Base-by-base conservation (phyloP, 2,888 invertebrate species). In the Lathronympha strigana region DNA sequence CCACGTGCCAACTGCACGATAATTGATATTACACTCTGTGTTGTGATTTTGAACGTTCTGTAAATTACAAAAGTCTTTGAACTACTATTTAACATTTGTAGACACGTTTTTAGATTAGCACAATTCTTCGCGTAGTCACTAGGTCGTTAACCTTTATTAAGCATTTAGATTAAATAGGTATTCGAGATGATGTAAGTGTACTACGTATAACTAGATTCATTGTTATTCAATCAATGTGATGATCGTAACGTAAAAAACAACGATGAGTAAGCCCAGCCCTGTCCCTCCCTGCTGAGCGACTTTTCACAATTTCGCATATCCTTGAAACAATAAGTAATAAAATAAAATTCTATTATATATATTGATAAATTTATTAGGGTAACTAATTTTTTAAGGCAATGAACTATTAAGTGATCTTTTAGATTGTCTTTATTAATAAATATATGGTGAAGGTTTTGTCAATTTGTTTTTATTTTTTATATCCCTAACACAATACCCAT, bases 371-470 rank as follows among this genome's bases (percentile, higher is more conserved):
- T 88, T 91, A 92, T 88, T 92, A 92, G 91, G 90, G 86, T 92
- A 91, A 91, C 86, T 91, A 91, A 91, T 90, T 92, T 92, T 92
- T 89, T 91, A 92, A 91, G 92, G 86, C 89, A 90, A 89, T 90
- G 90, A 47, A 91, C 90, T 90, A 89, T 88, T 91, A 91, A 86
- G 91, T 92, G 92, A 92, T 91, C 92, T 92, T 92, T 92, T 92
- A 92, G 92, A 92, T 90, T 92, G 92, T 92, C 91, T 92, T 92
- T 92, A 92, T 92, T 91, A 91, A 91, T 92, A 91, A 92, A 92
- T 91, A 91, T 90, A 91, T 91, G 92, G 91, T 91, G 90, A 91
- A 92, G 89, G 90, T 92, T 91, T 92, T 88, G 88, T 88, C 87
- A 83, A 86, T 76, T 88, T 77, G 84, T 86, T 88, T 87, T 88